Evolutionary conservation across 2,888 invertebrate species (phyloP).

Genomic region (Oxyscelio sp.): DNA sequence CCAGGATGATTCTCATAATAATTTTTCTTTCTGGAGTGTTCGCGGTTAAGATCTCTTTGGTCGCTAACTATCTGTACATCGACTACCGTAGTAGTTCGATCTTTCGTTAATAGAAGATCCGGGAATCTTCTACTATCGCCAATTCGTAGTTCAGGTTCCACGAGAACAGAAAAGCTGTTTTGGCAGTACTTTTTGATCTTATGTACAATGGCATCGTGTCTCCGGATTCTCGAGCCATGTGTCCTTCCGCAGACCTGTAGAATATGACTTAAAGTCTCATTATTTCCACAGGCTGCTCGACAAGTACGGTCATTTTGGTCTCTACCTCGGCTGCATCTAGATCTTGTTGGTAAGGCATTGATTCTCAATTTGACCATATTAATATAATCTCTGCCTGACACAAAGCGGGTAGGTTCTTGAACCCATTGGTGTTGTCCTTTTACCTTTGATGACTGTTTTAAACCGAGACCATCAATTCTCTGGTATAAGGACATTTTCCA

Average conservation of each 20-base stretch:
- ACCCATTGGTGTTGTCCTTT: constrained; percentile 70
- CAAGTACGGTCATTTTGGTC: constrained; percentile 30
- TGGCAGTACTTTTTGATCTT: constrained; percentile 14
- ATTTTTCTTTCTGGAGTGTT: constrained; percentile 1
- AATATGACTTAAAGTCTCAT: constrained; percentile 83
- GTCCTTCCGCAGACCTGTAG: constrained; percentile 83
- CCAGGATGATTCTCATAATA: constrained; percentile 4
- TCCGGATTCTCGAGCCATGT: constrained; percentile 81
- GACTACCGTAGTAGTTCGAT: constrained; percentile 38
- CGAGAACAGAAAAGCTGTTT: constrained; percentile 33
- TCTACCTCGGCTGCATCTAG: constrained; percentile 79
- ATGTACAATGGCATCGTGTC: constrained; percentile 81
- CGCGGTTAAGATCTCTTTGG: constrained; percentile 16
- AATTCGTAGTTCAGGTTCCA: constrained; percentile 79
- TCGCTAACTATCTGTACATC: constrained; percentile 71
- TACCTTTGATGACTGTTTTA: constrained; percentile 3
- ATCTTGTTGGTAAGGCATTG: constrained; percentile 81
- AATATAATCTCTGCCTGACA: constrained; percentile 83
- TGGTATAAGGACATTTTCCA: constrained; percentile 18
- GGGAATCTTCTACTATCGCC: constrained; percentile 43
- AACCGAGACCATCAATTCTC: constrained; percentile 11
- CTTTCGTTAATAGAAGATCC: constrained; percentile 43
- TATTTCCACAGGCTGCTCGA: constrained; percentile 80
- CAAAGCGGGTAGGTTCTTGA: constrained; percentile 71
- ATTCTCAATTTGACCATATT: constrained; percentile 81